A percentile compares a stretch with the other conserved stretches of the same genome.
phyloP scores from a whole-genome alignment of 2,888 invertebrate genomes.

The Netelia virgata region DNA sequence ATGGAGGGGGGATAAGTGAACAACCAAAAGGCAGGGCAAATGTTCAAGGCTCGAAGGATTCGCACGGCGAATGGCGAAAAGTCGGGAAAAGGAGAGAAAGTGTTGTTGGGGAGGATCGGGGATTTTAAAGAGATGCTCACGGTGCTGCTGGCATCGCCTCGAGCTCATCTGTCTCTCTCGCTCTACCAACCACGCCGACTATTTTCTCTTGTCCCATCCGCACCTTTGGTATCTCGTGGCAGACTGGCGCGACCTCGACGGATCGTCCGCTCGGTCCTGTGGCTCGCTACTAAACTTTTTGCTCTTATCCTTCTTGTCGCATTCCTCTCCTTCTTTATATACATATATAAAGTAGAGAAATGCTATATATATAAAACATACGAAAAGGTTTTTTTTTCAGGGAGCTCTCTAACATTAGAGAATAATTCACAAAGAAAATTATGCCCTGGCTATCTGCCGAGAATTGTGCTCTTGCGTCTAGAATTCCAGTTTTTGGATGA shows the following conservation, averaged over 20 bases:
- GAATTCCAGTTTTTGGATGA: slow-evolving; percentile 5
- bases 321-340: slow-evolving; percentile 35
- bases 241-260: slow-evolving; percentile 28
- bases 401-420: slow-evolving; percentile 28
- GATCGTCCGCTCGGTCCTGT: slow-evolving; percentile 41
- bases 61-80: slow-evolving; percentile 47
- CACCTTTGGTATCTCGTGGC: slow-evolving; percentile 20
- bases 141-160: slow-evolving; percentile 43
- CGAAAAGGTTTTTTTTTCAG: slow-evolving; percentile 31
- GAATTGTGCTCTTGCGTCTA: slow-evolving; percentile 4
- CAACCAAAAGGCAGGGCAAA: slow-evolving; percentile 49
- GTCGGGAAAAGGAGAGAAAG: slow-evolving; percentile 48
- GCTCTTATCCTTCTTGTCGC: slow-evolving; percentile 46
- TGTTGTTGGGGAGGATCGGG: slow-evolving; percentile 29
- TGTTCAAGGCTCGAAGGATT: slow-evolving; percentile 59
- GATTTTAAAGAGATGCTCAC: slow-evolving; percentile 58
- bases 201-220: slow-evolving; percentile 55
- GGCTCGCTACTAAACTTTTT: slow-evolving; percentile 50
- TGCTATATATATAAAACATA: slow-evolving; percentile 1
- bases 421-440: slow-evolving; percentile 60
- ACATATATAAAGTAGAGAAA: neutral
- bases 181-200: slow-evolving; percentile 32
- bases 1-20: slow-evolving; percentile 19
- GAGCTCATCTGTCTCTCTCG: slow-evolving; percentile 47
- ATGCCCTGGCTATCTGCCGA: neutral